Evolutionary conservation across 2,888 invertebrate species (phyloP).

Genomic region (Biston stratarius): DNA sequence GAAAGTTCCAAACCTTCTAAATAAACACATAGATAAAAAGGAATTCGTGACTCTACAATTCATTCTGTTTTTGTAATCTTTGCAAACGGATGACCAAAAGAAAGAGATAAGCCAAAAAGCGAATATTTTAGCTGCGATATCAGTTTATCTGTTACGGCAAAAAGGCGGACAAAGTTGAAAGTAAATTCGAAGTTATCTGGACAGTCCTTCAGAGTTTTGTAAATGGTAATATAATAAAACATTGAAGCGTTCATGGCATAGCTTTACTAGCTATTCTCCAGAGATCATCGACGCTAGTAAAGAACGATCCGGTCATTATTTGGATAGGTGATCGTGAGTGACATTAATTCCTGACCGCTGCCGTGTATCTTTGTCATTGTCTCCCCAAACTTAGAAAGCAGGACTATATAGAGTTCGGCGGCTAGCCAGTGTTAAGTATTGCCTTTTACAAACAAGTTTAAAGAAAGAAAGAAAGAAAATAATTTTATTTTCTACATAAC

Average conservation of each 20-base stretch:
- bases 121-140: slow-evolving; percentile 32
- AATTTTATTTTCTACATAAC: too few relatives aligned
- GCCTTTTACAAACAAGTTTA: too few relatives aligned
- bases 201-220: slow-evolving; percentile 24
- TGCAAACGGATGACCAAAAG: slow-evolving; percentile 30
- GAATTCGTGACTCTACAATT: slow-evolving; percentile 23
- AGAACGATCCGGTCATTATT: too few relatives aligned
- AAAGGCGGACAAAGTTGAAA: slow-evolving; percentile 24
- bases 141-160: slow-evolving; percentile 31
- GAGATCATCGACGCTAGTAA: too few relatives aligned
- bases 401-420: too few relatives aligned
- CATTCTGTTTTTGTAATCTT: slow-evolving; percentile 34
- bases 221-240: slow-evolving; percentile 1
- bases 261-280: too few relatives aligned
- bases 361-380: too few relatives aligned
- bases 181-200: slow-evolving; percentile 35
- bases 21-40: slow-evolving; percentile 18
- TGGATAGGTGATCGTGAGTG: too few relatives aligned
- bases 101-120: slow-evolving; percentile 33
- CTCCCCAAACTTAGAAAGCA: too few relatives aligned
- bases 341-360: too few relatives aligned
- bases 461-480: too few relatives aligned
- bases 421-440: too few relatives aligned
- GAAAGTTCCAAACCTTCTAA: slow-evolving; percentile 9
- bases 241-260: not conserved